phyloP scores from a whole-genome alignment of 2,797 vertebrate genomes.

The Antrozous pallidus region DNA sequence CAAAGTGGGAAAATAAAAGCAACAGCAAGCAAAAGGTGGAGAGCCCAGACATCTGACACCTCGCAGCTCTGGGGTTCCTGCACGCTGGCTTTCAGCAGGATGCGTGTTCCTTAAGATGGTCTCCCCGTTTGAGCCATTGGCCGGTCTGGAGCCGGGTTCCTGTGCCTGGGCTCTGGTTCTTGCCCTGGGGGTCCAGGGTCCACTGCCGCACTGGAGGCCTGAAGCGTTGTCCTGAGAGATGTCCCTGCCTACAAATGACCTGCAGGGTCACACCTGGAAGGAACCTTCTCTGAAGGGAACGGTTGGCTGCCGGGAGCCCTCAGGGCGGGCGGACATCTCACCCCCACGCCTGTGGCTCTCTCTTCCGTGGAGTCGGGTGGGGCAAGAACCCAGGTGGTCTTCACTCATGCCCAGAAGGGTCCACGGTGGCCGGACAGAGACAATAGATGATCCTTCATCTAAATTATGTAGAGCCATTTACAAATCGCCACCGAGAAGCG shows the following conservation, averaged over 20 bases:
- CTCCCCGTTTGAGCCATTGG: too few relatives aligned
- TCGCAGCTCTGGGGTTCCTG: neutral
- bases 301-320: fast-evolving
- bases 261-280: neutral
- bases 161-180: neutral
- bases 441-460: neutral
- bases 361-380: neutral
- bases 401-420: neutral
- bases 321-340: fast-evolving
- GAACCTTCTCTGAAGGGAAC: neutral
- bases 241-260: too few relatives aligned
- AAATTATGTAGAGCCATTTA: neutral
- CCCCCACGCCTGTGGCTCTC: neutral
- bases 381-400: too few relatives aligned
- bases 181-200: neutral
- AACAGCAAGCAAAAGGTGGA: neutral
- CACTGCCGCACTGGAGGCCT: neutral
- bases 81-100: neutral
- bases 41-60: neutral
- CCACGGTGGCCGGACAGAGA: neutral
- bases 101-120: neutral
- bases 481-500: neutral
- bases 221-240: too few relatives aligned
- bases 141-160: too few relatives aligned
- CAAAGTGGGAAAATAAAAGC: neutral